Conservation (phyloP, 2,797 vertebrate genomes). For the Channa striata region DNA sequence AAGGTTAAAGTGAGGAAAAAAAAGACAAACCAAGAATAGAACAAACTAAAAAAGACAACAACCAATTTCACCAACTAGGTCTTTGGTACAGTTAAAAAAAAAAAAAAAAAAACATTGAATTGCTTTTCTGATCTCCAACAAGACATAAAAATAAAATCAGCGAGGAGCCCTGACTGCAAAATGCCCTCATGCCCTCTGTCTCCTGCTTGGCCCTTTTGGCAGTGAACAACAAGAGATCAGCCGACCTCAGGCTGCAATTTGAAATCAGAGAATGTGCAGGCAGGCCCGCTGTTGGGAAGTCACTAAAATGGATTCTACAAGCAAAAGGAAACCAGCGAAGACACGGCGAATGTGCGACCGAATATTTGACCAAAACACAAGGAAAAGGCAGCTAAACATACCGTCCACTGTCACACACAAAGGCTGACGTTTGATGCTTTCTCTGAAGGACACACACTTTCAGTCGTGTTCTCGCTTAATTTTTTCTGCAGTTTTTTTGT, state of each 20-base stretch:
- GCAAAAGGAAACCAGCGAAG: slow-evolving; percentile 3
- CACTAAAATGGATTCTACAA: slow-evolving; percentile 15
- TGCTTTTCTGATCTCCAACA: slow-evolving; percentile 2
- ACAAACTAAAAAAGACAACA: not conserved
- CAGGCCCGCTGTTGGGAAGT: not conserved
- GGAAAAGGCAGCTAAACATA: not conserved
- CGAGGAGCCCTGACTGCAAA: slow-evolving; percentile 1
- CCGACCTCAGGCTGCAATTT: not conserved
- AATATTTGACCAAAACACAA: not conserved
- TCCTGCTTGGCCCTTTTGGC: slow-evolving; percentile 2
- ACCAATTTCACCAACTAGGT: not conserved
- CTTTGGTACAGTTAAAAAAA: not conserved
- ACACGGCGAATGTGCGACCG: slow-evolving; percentile 7
- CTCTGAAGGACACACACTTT: too few relatives aligned
- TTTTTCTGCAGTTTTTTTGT: not conserved
- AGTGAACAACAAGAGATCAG: slow-evolving; percentile 13
- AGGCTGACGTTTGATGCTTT: too few relatives aligned
- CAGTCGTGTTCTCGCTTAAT: too few relatives aligned
- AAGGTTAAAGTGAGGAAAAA: not conserved
- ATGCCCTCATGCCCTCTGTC: slow-evolving; percentile 3
- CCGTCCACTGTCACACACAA: not conserved
- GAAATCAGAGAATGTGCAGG: not conserved
- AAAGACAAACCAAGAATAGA: not conserved
- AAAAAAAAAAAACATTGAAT: not conserved
- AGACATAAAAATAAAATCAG: not conserved